Evolutionary conservation across 2,113 vertebrate genomes (phyloP).

Genomic region (Galemys pyrenaicus): DNA sequence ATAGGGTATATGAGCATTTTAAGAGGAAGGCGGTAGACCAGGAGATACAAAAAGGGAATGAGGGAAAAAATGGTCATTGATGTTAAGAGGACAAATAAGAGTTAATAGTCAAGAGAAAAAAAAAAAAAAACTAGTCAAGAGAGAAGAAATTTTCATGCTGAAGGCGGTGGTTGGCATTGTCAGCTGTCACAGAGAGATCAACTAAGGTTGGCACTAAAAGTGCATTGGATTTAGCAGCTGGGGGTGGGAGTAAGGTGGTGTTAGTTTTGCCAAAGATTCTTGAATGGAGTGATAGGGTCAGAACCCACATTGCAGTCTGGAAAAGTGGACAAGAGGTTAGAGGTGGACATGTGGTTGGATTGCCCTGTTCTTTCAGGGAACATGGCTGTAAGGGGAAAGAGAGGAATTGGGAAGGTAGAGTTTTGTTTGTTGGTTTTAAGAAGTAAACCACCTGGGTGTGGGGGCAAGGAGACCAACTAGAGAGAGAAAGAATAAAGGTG

Average conservation of each 20-base stretch:
- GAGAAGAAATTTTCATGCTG: neutral
- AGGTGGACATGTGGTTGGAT: neutral
- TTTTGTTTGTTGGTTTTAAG: conserved; percentile 40
- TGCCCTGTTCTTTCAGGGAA: neutral
- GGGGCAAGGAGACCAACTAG: neutral
- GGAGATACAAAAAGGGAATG: neutral
- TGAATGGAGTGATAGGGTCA: neutral
- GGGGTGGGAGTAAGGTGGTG: neutral
- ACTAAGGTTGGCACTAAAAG: neutral
- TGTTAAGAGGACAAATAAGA: neutral
- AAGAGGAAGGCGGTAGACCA: neutral
- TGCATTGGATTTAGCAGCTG: neutral
- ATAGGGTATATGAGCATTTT: neutral
- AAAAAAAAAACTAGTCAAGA: neutral
- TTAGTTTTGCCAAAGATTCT: neutral
- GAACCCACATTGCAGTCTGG: neutral
- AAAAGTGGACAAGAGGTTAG: neutral
- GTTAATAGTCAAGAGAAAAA: neutral
- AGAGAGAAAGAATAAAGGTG: neutral
- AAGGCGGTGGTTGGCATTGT: neutral
- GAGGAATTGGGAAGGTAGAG: neutral
- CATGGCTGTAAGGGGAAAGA: neutral
- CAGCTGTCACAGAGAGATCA: neutral
- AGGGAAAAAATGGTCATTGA: neutral
- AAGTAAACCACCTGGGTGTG: neutral